These are phyloP conservation scores for Catocala sponsa DNA, from an alignment of 2,888 invertebrate species.

Conservation along the genomic window DNA sequence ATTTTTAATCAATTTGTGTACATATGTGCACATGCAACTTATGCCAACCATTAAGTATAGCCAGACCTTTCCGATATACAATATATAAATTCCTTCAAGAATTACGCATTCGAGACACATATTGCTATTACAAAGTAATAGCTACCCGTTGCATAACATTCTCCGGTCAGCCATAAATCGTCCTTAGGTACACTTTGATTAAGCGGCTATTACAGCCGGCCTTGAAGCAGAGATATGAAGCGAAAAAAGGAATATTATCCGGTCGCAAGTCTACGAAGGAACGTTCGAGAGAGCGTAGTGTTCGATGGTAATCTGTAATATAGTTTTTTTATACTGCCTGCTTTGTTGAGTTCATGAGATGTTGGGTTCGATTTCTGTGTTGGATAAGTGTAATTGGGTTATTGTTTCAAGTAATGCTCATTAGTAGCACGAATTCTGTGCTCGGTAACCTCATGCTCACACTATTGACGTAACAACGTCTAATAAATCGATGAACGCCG, in stretches of 20 bases:
- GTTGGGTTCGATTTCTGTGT: not conserved
- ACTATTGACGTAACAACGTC: too few relatives aligned
- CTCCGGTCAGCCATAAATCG: slow-evolving; percentile 14
- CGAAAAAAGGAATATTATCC: not conserved
- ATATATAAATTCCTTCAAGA: not conserved
- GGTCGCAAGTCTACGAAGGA: not conserved
- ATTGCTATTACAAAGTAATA: slow-evolving; percentile 3
- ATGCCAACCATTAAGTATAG: not conserved
- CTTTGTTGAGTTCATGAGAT: not conserved
- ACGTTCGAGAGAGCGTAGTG: not conserved
- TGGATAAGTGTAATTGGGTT: not conserved
- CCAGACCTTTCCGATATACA: not conserved
- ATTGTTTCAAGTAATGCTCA: too few relatives aligned
- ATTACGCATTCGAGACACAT: slow-evolving; percentile 1
- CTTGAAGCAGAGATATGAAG: slow-evolving; percentile 8
- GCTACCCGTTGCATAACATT: slow-evolving; percentile 1
- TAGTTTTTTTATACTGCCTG: not conserved
- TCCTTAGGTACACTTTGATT: slow-evolving; percentile 13
- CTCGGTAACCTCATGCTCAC: too few relatives aligned
- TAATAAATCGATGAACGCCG: too few relatives aligned
- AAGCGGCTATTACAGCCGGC: slow-evolving; percentile 2
- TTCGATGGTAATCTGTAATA: slow-evolving; percentile 1
- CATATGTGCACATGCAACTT: too few relatives aligned
- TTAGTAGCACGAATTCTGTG: too few relatives aligned
- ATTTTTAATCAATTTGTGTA: too few relatives aligned